phyloP scores from a whole-genome alignment of 2,113 vertebrate species.

The Petrocephalus microphthalmus region DNA sequence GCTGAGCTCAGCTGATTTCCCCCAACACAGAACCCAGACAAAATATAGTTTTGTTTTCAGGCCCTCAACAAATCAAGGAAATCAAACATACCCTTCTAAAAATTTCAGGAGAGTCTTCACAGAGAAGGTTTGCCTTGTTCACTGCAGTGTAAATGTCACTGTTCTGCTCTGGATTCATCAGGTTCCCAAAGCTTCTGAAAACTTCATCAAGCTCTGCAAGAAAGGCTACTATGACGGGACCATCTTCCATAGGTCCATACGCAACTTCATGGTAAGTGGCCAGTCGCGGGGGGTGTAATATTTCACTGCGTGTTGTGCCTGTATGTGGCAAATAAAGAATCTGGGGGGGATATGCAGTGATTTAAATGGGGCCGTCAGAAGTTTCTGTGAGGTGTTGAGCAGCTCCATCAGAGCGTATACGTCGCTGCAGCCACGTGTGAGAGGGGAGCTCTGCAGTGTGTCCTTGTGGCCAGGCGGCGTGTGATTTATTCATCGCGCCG shows the following conservation, averaged over 20 bases:
- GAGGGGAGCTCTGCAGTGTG: not conserved
- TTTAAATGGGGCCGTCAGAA: not conserved
- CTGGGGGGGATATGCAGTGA: not conserved
- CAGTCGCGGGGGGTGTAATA: not conserved
- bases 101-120: not conserved
- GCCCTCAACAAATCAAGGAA: not conserved
- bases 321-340: no score
- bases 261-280: conserved; percentile 87
- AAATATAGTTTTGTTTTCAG: not conserved
- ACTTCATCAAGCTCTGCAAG: conserved; percentile 88
- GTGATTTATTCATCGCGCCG: not conserved
- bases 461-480: not conserved
- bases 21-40: not conserved
- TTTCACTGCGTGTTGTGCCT: no score
- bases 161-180: conserved; percentile 38
- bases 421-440: not conserved
- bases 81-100: not conserved
- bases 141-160: not conserved
- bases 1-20: not conserved
- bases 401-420: not conserved
- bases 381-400: not conserved
- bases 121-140: not conserved
- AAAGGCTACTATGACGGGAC: conserved; percentile 85
- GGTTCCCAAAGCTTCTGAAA: conserved; percentile 90
- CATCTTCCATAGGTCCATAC: conserved; percentile 88